phyloP scores from a whole-genome alignment of 2,113 vertebrate species.

The Megalops atlanticus region DNA sequence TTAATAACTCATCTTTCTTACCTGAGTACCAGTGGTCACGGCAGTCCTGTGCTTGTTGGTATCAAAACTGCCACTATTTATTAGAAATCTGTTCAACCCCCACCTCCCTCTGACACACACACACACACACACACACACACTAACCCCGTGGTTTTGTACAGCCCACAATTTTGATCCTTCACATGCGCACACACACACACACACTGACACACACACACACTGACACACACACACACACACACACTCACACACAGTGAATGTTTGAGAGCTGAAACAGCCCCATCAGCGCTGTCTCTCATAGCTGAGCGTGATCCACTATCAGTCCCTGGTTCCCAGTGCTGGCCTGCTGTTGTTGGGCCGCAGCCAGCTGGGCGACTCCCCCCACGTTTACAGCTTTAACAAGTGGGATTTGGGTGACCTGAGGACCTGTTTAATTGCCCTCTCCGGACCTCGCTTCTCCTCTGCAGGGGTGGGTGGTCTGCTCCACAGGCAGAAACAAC shows the following conservation, averaged over 20 bases:
- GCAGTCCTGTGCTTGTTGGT: not conserved
- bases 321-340: slow-evolving; percentile 29
- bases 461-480: slow-evolving; percentile 63
- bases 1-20: not conserved
- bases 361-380: slow-evolving; percentile 28
- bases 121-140: slow-evolving; percentile 6
- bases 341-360: slow-evolving; percentile 32
- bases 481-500: slow-evolving; percentile 3
- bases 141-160: not conserved
- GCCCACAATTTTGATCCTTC: not conserved
- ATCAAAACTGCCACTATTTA: not conserved
- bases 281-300: slow-evolving; percentile 22
- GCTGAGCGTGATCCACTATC: slow-evolving; percentile 10
- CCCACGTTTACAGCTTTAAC: slow-evolving; percentile 48
- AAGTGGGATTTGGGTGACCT: slow-evolving; percentile 53
- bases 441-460: slow-evolving; percentile 51
- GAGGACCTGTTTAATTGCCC: slow-evolving; percentile 54
- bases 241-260: slow-evolving; percentile 28
- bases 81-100: not conserved
- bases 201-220: slow-evolving; percentile 1
- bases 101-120: not conserved
- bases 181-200: slow-evolving; percentile 8
- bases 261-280: not conserved
- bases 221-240: slow-evolving; percentile 18
- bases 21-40: not conserved